phyloP scores from a whole-genome alignment of 2,888 invertebrate genomes.

The Hypolimnas misippus region DNA sequence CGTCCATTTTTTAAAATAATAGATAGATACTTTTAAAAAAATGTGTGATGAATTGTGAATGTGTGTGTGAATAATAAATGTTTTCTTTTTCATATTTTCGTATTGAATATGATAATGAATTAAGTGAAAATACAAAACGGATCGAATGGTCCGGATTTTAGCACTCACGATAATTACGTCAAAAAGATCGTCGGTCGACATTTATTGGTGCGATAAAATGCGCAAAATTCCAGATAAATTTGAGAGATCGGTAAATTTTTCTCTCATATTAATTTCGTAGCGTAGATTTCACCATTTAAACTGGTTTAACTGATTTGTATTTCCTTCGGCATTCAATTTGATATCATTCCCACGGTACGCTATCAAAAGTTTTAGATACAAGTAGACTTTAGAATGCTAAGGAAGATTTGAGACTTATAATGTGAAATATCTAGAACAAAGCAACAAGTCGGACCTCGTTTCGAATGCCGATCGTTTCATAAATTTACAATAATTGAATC shows the following conservation, averaged over 20 bases:
- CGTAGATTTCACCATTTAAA: slow-evolving; percentile 50
- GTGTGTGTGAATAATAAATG: too few species aligned
- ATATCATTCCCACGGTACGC: slow-evolving; percentile 54
- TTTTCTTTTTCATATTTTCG: too few species aligned
- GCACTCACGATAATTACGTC: slow-evolving; percentile 35
- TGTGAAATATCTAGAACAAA: slow-evolving; percentile 27
- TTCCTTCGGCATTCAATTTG: slow-evolving; percentile 44
- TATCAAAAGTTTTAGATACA: slow-evolving; percentile 17
- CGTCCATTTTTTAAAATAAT: neutral
- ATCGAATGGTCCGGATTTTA: slow-evolving; percentile 30
- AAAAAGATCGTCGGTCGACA: slow-evolving; percentile 27
- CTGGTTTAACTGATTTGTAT: slow-evolving; percentile 56
- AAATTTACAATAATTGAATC: slow-evolving; percentile 1
- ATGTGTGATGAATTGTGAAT: too few species aligned
- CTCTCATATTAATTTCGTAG: slow-evolving; percentile 39
- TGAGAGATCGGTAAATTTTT: slow-evolving; percentile 37
- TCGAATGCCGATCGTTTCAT: slow-evolving; percentile 8
- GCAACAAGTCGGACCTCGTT: slow-evolving; percentile 10
- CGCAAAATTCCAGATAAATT: slow-evolving; percentile 47
- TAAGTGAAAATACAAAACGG: slow-evolving; percentile 24
- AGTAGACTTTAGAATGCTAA: slow-evolving; percentile 36
- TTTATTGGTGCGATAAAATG: slow-evolving; percentile 37
- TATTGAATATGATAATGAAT: slow-evolving; percentile 19
- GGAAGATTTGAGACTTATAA: slow-evolving; percentile 34
- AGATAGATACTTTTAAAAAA: neutral